Conservation (phyloP, 2,888 invertebrate genomes). For the Chydorus sphaericus region DNA sequence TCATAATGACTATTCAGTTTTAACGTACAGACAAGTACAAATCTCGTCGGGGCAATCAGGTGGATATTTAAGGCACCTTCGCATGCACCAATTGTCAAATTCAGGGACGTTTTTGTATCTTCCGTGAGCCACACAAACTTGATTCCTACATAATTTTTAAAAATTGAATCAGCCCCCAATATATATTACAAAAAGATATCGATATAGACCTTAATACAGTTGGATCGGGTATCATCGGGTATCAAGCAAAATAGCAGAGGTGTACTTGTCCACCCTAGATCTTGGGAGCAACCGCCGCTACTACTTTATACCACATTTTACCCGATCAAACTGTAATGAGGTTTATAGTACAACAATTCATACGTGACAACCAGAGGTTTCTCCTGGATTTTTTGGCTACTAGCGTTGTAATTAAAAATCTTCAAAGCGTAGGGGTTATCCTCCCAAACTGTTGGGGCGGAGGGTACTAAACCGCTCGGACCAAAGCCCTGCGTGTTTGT, state of each 20-base stretch:
- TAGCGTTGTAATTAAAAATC: constrained; percentile 35
- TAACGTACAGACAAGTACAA: constrained; percentile 69
- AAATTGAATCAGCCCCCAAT: no score
- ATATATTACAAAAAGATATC: no score
- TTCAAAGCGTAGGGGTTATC: constrained; percentile 35
- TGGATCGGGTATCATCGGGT: no score
- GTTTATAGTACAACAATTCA: no score
- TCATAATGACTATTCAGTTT: background rate
- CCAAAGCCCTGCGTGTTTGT: constrained; percentile 52
- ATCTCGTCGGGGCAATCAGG: constrained; percentile 64
- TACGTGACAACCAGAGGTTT: constrained; percentile 38
- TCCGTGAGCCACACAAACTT: constrained; percentile 56
- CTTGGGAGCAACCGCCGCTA: no score
- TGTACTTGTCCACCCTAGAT: no score
- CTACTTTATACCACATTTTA: no score
- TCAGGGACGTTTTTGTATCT: constrained; percentile 52
- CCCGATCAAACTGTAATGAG: no score
- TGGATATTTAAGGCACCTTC: constrained; percentile 70
- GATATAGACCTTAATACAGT: no score
- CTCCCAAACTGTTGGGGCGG: background rate
- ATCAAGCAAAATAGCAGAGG: no score
- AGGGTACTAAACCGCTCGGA: background rate
- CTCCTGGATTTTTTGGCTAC: background rate
- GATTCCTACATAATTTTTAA: no score
- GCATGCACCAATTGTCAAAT: constrained; percentile 69